Evolutionary conservation across 2,797 vertebrate species (phyloP).

Genomic region (Oceanodroma leucorhoa): DNA sequence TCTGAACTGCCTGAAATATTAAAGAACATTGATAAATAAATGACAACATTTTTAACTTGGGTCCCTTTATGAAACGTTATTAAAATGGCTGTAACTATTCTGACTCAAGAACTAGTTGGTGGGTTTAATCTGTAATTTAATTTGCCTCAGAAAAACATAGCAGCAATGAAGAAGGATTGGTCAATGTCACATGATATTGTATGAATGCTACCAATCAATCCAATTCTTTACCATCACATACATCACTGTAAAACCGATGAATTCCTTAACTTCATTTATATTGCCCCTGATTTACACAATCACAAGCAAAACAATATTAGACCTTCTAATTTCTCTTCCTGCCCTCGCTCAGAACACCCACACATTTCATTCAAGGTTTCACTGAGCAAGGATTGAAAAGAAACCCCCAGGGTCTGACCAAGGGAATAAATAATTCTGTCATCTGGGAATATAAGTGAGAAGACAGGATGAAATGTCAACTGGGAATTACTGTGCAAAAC

Average conservation of each 20-base stretch:
- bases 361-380: background rate
- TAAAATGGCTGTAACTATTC: background rate
- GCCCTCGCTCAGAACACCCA: background rate
- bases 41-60: background rate
- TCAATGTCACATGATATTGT: background rate
- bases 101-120: background rate
- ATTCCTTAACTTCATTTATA: background rate
- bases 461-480: slow-evolving; percentile 20
- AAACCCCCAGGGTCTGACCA: background rate
- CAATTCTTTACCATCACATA: background rate
- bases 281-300: background rate
- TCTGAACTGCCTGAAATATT: slow-evolving; percentile 42
- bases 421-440: slow-evolving; percentile 12
- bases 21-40: slow-evolving; percentile 32
- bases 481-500: slow-evolving; percentile 39
- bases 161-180: background rate
- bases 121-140: background rate
- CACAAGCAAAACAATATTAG: background rate
- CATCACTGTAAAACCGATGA: background rate
- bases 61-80: slow-evolving; percentile 3
- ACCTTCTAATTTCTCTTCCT: background rate
- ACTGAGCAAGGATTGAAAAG: background rate
- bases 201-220: background rate
- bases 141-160: background rate
- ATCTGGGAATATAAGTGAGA: slow-evolving; percentile 2